Base-by-base conservation (phyloP, 2,113 vertebrate genomes). In the Pomatorhinus ruficollis region DNA sequence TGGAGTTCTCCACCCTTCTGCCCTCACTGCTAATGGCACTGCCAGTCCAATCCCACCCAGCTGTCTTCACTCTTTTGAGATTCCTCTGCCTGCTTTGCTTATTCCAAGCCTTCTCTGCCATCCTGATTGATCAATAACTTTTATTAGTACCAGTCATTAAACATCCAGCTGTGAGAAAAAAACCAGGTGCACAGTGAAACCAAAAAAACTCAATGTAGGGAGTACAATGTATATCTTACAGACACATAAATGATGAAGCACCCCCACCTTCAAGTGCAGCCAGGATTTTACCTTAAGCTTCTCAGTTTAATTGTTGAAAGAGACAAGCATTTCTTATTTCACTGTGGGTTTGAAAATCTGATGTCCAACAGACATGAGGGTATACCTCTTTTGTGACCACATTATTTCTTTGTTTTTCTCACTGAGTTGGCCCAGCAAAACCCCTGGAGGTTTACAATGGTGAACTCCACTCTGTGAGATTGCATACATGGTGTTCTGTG, bases 161-260 rank as follows among this genome's bases (percentile, higher is more conserved):
- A 83, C 23, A 89, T 10, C 16, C 35, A 81, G 35, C 37, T 77
- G 66, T 74, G 64, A 91, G 27, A 70, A 33, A 74, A 74, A 81
- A 28, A 68, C 16, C 28, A 79, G 6, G 11, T 57, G 70, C 19
- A 11, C 70, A 45, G n/a, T 11, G 8, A 72, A 74, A 59, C 9
- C n/a, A 31, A 9, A 61, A 65, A 69, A 54, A 5, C 8, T 53
- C 75, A 42, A 4, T 0, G 0, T 6, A 79, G 1, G 0, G 16
- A 83, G n/a, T n/a, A n/a, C 10, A 61, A 33, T 4, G 4, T 25
- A n/a, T n/a, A 8, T 60, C 42, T 17, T 37, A 77, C 6, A 28
- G 31, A 65, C 12, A 49, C 22, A 52, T 16, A 61, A 64, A 86
- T 37, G 1, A 35, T 5, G 30, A 71, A 19, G 3, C 21, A 70